These are phyloP conservation scores for Lathronympha strigana DNA, from an alignment of 2,888 invertebrate genomes.

Conservation along the genomic window DNA sequence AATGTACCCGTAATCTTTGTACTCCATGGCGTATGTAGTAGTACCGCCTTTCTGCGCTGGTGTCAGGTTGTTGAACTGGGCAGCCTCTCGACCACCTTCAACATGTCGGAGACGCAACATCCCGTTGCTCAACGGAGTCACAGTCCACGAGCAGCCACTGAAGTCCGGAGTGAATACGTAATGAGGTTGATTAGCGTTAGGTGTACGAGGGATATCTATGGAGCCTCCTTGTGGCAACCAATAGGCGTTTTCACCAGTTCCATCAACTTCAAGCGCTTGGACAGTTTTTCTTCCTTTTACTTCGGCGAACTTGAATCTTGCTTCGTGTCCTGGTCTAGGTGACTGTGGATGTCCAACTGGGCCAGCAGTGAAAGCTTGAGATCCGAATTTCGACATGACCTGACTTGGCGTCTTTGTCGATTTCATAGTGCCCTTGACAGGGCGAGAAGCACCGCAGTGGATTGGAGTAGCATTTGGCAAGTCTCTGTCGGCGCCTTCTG, in stretches of 20 bases:
- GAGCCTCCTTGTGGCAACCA: constrained; percentile 28
- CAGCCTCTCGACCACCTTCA: constrained; percentile 18
- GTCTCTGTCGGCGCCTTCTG: constrained; percentile 19
- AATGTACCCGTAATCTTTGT: constrained; percentile 15
- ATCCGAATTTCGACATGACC: neutral
- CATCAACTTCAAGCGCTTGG: constrained; percentile 21
- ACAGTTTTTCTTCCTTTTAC: constrained; percentile 13
- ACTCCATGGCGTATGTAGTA: constrained; percentile 18
- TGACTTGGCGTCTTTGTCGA: neutral
- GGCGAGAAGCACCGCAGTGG: neutral
- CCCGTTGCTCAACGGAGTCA: constrained; percentile 9
- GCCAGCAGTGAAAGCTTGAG: constrained; percentile 20
- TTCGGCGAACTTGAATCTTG: constrained; percentile 11
- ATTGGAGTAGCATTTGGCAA: constrained; percentile 17
- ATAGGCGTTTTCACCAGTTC: constrained; percentile 4
- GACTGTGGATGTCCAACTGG: constrained; percentile 14
- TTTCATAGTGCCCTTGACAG: neutral
- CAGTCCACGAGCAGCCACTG: constrained; percentile 28
- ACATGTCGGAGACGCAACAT: constrained; percentile 19
- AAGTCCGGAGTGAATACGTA: constrained; percentile 28
- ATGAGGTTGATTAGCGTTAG: neutral
- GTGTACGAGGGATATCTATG: constrained; percentile 14
- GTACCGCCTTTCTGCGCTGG: constrained; percentile 6
- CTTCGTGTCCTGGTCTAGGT: constrained; percentile 9
- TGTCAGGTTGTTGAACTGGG: constrained; percentile 12